These are phyloP conservation scores for Condylostylus longicornis DNA, from an alignment of 1,140 invertebrate species.

Conservation along the genomic window DNA sequence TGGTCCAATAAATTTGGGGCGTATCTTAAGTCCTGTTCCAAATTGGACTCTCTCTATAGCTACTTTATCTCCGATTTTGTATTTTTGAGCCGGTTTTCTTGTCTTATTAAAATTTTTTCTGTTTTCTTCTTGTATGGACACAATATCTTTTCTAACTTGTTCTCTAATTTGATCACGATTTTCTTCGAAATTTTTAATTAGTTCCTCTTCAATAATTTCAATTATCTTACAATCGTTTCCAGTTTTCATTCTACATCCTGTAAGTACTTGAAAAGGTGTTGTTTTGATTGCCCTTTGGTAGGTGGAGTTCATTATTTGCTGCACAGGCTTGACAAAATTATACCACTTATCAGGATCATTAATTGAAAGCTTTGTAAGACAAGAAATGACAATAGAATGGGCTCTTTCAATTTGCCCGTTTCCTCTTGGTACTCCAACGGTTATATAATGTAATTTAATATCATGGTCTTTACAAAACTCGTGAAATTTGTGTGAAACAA, in stretches of 20 bases:
- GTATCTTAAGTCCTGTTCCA: conserved; percentile 21
- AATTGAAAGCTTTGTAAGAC: conserved; percentile 12
- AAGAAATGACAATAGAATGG: conserved; percentile 11
- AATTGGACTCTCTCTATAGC: conserved; percentile 29
- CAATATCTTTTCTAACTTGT: conserved; percentile 16
- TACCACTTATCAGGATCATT: conserved; percentile 11
- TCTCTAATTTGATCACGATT: conserved; percentile 4
- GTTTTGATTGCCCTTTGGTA: too few relatives aligned
- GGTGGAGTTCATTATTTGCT: too few relatives aligned
- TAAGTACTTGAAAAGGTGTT: too few relatives aligned
- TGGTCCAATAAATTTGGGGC: conserved; percentile 26
- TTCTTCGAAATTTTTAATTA: conserved; percentile 10
- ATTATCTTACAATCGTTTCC: conserved; percentile 8
- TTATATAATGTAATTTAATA: conserved; percentile 13
- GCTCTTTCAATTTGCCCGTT: conserved; percentile 7
- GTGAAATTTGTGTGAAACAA: conserved; percentile 13
- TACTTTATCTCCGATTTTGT: conserved; percentile 21
- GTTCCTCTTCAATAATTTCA: conserved; percentile 19
- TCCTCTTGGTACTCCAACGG: conserved; percentile 17
- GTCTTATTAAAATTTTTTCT: conserved; percentile 15
- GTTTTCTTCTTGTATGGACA: conserved; percentile 27
- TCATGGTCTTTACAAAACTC: conserved; percentile 15
- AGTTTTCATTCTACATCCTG: too few relatives aligned
- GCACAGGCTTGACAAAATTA: conserved; percentile 5
- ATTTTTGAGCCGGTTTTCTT: conserved; percentile 13